Conservation (phyloP, 2,797 vertebrate species). For the Rhynchonycteris naso region DNA sequence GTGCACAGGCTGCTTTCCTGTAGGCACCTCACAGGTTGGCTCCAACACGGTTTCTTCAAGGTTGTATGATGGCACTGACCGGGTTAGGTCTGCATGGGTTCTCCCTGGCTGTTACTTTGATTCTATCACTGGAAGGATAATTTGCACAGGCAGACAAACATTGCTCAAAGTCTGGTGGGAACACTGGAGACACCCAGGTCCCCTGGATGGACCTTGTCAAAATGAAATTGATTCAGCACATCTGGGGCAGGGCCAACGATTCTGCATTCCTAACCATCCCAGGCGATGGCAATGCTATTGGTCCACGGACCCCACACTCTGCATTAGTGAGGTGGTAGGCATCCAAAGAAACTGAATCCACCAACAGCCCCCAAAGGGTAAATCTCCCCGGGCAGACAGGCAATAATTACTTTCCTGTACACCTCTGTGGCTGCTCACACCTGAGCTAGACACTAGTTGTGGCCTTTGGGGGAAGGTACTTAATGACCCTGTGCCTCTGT, state of each 20-base stretch:
- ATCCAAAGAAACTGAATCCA: accelerated
- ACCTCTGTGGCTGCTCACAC: neutral
- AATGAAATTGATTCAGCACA: neutral
- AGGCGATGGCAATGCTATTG: accelerated
- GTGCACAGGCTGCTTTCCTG: too few species aligned
- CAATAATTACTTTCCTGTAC: accelerated
- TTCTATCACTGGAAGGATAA: neutral
- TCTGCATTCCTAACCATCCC: neutral
- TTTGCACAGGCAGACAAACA: neutral
- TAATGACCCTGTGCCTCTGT: neutral
- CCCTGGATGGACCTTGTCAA: neutral
- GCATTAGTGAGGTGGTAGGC: neutral
- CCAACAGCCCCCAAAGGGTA: neutral
- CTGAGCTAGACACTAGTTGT: neutral
- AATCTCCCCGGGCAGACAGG: neutral
- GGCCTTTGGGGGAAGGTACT: neutral
- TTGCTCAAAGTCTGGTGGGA: neutral
- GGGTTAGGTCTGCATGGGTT: too few species aligned
- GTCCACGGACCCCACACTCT: neutral
- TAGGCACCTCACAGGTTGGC: too few species aligned
- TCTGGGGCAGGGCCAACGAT: neutral
- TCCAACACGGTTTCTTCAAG: too few species aligned
- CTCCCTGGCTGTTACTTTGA: neutral
- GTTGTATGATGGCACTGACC: too few species aligned
- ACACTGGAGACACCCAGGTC: neutral